Conservation (phyloP, 2,888 invertebrate species). For the Chymomyza fuscimana region DNA sequence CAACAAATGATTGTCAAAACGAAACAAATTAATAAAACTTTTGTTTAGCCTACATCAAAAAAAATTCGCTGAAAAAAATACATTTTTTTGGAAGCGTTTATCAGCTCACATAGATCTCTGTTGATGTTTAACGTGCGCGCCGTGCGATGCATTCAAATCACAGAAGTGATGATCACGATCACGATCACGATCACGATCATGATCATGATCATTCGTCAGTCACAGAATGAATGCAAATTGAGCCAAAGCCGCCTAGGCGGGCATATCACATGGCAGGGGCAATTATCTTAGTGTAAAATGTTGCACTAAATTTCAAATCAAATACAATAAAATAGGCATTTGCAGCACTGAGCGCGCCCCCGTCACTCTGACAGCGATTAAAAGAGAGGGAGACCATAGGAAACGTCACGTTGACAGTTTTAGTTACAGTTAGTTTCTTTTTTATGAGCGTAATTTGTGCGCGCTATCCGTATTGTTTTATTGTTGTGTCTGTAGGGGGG, state of each 20-base stretch:
- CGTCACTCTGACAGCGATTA: not conserved
- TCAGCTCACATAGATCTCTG: not conserved
- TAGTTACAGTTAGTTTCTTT: not conserved
- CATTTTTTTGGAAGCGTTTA: not conserved
- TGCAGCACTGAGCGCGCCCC: not conserved
- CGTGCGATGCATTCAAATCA: constrained; percentile 30
- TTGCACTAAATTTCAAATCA: not conserved
- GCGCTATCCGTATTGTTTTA: not conserved
- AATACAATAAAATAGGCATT: not conserved
- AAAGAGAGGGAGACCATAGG: not conserved
- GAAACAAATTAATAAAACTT: too few species aligned
- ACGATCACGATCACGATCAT: constrained; percentile 33
- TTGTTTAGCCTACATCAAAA: not conserved
- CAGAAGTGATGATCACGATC: constrained; percentile 31
- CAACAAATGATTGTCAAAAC: too few species aligned
- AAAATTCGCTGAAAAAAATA: too few species aligned
- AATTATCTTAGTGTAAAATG: constrained; percentile 7
- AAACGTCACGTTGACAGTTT: not conserved
- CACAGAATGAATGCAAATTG: not conserved
- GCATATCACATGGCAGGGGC: not conserved
- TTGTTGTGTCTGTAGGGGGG: not conserved
- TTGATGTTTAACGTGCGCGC: not conserved
- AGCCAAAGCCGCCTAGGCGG: not conserved
- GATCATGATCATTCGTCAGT: constrained; percentile 20
- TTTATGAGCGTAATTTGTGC: not conserved